phyloP scores from a whole-genome alignment of 2,113 vertebrate genomes.

The Solea senegalensis region DNA sequence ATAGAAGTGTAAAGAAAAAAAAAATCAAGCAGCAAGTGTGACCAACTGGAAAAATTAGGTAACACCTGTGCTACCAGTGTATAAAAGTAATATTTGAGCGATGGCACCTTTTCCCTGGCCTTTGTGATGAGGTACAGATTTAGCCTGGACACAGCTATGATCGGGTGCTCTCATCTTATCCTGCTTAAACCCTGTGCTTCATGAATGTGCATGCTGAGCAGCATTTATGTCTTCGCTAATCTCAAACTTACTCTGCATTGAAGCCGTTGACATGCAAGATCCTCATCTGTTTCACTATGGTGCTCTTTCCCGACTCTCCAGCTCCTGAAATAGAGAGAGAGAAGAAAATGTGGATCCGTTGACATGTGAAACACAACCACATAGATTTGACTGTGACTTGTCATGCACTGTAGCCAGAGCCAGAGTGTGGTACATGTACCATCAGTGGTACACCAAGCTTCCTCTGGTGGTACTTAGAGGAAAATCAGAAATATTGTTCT shows the following conservation, averaged over 20 bases:
- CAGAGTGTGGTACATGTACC: no score
- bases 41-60: not conserved
- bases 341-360: conserved; percentile 12
- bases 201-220: not conserved
- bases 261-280: conserved; percentile 98
- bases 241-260: conserved; percentile 94
- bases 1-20: no score
- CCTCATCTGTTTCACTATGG: conserved; percentile 97
- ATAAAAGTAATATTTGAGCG: not conserved
- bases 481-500: no score
- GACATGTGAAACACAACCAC: conserved; percentile 11
- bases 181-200: not conserved
- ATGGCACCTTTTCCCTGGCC: not conserved
- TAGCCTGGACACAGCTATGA: not conserved
- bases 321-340: conserved; percentile 85
- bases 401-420: no score
- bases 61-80: not conserved
- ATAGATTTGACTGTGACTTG: not conserved
- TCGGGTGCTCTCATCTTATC: not conserved
- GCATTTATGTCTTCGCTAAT: not conserved
- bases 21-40: not conserved
- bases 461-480: no score
- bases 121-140: not conserved
- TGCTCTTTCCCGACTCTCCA: conserved; percentile 99
- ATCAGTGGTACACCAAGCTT: no score